Conservation (phyloP, 2,113 vertebrate genomes). For the Lophura nycthemera region DNA sequence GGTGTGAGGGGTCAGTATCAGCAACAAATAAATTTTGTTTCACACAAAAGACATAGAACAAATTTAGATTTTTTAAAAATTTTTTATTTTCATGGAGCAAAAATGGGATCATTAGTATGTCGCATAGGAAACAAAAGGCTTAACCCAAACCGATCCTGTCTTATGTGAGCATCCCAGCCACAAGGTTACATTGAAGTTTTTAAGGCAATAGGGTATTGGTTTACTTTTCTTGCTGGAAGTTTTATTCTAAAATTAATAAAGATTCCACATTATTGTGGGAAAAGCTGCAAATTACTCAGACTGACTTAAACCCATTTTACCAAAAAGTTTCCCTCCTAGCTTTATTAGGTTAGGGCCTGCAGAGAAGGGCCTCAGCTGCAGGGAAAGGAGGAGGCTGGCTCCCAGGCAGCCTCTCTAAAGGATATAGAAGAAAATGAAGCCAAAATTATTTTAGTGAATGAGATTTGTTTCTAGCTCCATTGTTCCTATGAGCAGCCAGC, state of each 20-base stretch:
- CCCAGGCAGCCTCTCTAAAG: neutral
- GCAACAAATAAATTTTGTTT: neutral
- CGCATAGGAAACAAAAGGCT: neutral
- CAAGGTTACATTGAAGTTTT: neutral
- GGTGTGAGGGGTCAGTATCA: too few species aligned
- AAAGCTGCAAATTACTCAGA: neutral
- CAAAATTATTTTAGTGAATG: neutral
- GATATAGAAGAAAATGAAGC: neutral
- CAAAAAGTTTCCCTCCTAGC: neutral
- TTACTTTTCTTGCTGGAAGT: neutral
- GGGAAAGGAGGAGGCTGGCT: neutral
- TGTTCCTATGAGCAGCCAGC: conserved; percentile 8
- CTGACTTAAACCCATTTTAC: neutral
- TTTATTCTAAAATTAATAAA: neutral
- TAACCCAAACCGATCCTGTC: neutral
- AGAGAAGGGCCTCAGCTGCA: neutral
- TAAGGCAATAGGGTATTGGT: neutral
- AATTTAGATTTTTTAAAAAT: too few species aligned
- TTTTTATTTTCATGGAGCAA: neutral
- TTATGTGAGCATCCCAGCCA: neutral
- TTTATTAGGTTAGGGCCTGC: neutral
- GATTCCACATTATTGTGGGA: neutral
- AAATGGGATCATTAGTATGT: neutral
- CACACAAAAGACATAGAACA: neutral
- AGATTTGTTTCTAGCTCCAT: conserved; percentile 29